Conservation (phyloP, 1,140 invertebrate genomes). For the Ostrea denselamellosa region DNA sequence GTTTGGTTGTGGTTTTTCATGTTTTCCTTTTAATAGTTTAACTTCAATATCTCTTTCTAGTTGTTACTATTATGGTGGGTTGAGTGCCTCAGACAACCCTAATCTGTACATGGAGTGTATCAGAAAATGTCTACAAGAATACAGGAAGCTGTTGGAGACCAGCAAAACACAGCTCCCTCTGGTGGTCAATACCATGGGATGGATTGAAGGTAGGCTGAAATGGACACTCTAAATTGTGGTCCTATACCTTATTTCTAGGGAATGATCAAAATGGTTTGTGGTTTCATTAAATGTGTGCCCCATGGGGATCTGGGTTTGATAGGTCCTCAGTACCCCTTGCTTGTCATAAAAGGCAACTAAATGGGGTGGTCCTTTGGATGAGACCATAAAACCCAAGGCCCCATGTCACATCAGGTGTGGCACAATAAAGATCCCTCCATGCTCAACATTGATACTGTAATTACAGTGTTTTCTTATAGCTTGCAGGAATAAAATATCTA, state of each 20-base stretch:
- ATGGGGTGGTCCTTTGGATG: too few relatives aligned
- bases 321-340: too few relatives aligned
- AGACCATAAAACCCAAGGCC: too few relatives aligned
- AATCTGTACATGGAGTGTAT: conserved; percentile 72
- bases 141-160: conserved; percentile 59
- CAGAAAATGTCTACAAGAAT: conserved; percentile 59
- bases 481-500: neutral
- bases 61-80: conserved; percentile 73
- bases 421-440: too few relatives aligned
- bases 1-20: too few relatives aligned
- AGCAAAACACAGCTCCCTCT: conserved; percentile 65
- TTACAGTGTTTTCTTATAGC: neutral
- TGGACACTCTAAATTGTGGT: neutral
- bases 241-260: neutral
- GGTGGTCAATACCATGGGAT: conserved; percentile 80
- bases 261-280: too few relatives aligned
- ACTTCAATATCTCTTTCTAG: conserved; percentile 61
- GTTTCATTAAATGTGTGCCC: neutral
- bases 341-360: too few relatives aligned
- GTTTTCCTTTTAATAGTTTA: too few relatives aligned
- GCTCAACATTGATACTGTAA: too few relatives aligned
- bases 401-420: too few relatives aligned
- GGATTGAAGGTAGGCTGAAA: conserved; percentile 71
- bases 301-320: too few relatives aligned
- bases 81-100: conserved; percentile 68